Evolutionary conservation across 2,888 invertebrate genomes (phyloP), one percentile per base, ranked within the genome.

Genomic region (Eupithecia subfuscata): DNA sequence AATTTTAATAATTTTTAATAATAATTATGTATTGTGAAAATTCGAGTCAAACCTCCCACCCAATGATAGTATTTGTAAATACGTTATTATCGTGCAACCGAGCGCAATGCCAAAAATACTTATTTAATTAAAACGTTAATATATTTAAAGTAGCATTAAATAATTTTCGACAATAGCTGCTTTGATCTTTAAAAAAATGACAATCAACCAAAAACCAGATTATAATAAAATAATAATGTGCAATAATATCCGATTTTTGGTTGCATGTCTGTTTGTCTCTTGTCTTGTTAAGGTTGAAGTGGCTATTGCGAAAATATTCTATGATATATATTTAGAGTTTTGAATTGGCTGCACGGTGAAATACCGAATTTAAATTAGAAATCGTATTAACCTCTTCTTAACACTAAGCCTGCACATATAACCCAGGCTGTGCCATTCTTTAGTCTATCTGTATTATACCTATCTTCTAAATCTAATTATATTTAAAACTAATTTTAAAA

Each of bases 311-410:
- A 78, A 63, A 70, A 63, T 30, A 43, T 40, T 40, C 18, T 64
- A 40, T 63, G 37, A 75, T 78, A 75, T 79, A 78, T 85, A 84
- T 84, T 83, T 83, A 85, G 82, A 83, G 79, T 82, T 79, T 80
- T 85, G 83, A 86, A 86, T 85, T 86, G 86, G 86, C 83, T 89
- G 93, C 93, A 91, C 90, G 90, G 90, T 91, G 93, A 89, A 93
- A 92, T 92, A 93, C 92, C 92, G 93, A 93, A 88, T 86, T 80
- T 80, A 79, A 79, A 78, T 79, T 79, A 80, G 75, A 78, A 77
- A 80, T 77, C 75, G 73, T 78, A 73, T 77, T 67, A 71, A 74
- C 37, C 63, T 77, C 76, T 76, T 78, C 69, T 70, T 77, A 73
- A 71, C 69, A 69, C n/a, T 74, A 76, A 74, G 82, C 82, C 80